Conservation (phyloP, 1,140 invertebrate species). For the Mya arenaria region DNA sequence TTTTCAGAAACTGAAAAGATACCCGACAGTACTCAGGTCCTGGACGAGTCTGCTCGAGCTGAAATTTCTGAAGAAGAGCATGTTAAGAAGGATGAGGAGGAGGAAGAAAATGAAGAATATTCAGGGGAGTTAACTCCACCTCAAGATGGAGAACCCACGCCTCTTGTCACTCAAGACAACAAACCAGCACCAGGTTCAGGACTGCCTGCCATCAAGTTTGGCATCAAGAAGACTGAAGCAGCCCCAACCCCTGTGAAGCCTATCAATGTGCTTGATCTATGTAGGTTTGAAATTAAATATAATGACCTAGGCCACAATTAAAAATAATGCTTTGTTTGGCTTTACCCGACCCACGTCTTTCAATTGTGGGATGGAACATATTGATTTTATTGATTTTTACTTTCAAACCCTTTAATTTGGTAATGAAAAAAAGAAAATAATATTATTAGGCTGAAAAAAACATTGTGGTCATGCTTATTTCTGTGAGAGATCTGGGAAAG, state of each 20-base stretch:
- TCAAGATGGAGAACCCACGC: neutral
- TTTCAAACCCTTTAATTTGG: too few species aligned
- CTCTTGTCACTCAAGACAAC: neutral
- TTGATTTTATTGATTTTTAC: neutral
- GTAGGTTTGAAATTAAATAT: neutral
- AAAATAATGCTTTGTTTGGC: too few species aligned
- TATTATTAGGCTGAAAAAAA: too few species aligned
- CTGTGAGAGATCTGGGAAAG: too few species aligned
- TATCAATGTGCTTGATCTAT: conserved; percentile 30
- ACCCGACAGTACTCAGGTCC: too few species aligned
- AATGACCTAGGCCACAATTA: too few species aligned
- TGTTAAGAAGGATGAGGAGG: neutral
- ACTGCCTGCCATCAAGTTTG: conserved; percentile 39
- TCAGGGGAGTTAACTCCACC: neutral
- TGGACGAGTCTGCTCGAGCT: too few species aligned
- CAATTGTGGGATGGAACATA: neutral
- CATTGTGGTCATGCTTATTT: too few species aligned
- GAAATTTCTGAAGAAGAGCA: too few species aligned
- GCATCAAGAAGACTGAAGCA: conserved; percentile 33
- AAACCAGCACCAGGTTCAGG: neutral
- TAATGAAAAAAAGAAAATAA: too few species aligned
- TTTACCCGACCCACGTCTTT: too few species aligned
- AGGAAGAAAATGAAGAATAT: neutral
- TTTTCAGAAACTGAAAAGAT: too few species aligned
- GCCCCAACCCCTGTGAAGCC: conserved; percentile 10